A percentile compares a stretch with the other conserved stretches of the same genome.
Evolutionary conservation across 2,888 invertebrate species (phyloP).

Genomic region (Trichopoda pennipes): DNA sequence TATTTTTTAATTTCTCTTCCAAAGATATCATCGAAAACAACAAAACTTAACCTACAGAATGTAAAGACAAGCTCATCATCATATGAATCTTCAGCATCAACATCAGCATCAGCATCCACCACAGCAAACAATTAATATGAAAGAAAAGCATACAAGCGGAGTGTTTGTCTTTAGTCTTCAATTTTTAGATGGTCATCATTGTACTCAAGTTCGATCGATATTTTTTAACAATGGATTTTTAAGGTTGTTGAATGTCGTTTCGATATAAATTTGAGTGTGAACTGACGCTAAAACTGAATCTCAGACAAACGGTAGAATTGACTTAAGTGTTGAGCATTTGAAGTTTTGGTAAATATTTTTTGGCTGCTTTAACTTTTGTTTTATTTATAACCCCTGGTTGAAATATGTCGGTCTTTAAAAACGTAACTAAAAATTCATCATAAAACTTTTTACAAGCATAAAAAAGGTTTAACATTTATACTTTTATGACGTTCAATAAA

Average conservation of each 20-base stretch:
- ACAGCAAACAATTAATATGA: constrained; percentile 14
- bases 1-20: constrained; percentile 62
- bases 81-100: constrained; percentile 5
- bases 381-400: constrained; percentile 31
- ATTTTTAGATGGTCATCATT: constrained; percentile 42
- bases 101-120: background rate
- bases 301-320: constrained; percentile 16
- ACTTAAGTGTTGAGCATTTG: constrained; percentile 5
- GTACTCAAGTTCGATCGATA: constrained; percentile 53
- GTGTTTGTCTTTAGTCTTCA: constrained; percentile 39
- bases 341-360: background rate
- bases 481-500: constrained; percentile 68
- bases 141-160: constrained; percentile 37
- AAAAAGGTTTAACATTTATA: constrained; percentile 69
- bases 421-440: constrained; percentile 45
- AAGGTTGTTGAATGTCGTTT: constrained; percentile 62
- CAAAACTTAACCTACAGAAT: constrained; percentile 54
- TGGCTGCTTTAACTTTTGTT: constrained; percentile 37
- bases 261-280: constrained; percentile 51
- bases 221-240: constrained; percentile 66
- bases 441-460: constrained; percentile 62
- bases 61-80: constrained; percentile 41
- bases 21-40: constrained; percentile 62
- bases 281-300: constrained; percentile 29
- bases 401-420: constrained; percentile 1